Conservation (phyloP, 30 jellyfish, hydroid and myxozoan genomes). For the Aurelia aurita region DNA sequence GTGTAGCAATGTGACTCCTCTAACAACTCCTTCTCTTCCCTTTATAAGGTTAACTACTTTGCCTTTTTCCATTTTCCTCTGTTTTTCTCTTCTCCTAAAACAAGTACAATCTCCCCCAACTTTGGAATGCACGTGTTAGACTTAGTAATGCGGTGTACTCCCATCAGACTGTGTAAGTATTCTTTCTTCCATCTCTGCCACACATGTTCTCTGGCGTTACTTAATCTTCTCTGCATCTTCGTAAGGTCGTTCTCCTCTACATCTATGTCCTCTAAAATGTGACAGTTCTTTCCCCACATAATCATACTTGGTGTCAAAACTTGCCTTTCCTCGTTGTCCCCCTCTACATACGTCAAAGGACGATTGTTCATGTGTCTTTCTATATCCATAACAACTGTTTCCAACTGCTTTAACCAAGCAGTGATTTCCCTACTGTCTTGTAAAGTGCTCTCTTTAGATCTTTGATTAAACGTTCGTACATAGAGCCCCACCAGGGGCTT, state of each 20-base stretch:
- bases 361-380: slow-evolving; percentile 43
- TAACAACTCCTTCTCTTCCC: not conserved
- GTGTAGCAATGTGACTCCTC: slow-evolving; percentile 34
- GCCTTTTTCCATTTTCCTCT: slow-evolving; percentile 2
- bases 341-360: slow-evolving; percentile 37
- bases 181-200: slow-evolving; percentile 57
- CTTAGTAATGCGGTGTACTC: slow-evolving; percentile 32
- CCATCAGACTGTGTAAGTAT: slow-evolving; percentile 43
- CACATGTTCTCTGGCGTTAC: slow-evolving; percentile 49
- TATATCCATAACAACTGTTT: slow-evolving; percentile 16
- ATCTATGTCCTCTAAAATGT: slow-evolving; percentile 27
- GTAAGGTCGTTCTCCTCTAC: slow-evolving; percentile 39
- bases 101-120: not conserved
- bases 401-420: slow-evolving; percentile 12
- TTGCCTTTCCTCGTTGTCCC: slow-evolving; percentile 38
- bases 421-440: slow-evolving; percentile 17
- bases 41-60: not conserved
- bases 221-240: slow-evolving; percentile 53
- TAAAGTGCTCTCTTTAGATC: slow-evolving; percentile 27
- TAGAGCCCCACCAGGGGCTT: slow-evolving; percentile 60
- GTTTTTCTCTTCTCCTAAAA: slow-evolving; percentile 1
- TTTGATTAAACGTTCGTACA: slow-evolving; percentile 26
- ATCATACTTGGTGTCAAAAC: slow-evolving; percentile 41
- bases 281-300: slow-evolving; percentile 52
- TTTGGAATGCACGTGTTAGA: slow-evolving; percentile 34